Evolutionary conservation across 2,888 invertebrate species (phyloP), one percentile per base, ranked within the genome.

Genomic region (Toxonevra muliebris): DNA sequence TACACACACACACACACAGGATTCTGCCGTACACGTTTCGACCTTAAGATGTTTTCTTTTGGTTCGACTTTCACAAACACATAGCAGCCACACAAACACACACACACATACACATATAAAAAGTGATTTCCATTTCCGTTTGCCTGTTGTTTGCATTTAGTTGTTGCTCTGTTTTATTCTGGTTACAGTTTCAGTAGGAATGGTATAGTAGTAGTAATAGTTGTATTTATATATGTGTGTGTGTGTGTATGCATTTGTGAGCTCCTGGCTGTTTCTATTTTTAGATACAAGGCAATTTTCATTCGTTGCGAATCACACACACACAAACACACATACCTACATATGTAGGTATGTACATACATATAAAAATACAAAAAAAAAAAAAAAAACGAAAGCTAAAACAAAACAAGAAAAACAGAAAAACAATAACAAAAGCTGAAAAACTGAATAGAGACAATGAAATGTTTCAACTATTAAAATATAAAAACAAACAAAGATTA

Each of bases 241-340:
- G 19, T n/a, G 19, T n/a, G 17, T 59, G 43, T 41, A 12, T n/a
- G 15, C 40, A 11, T 62, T 13, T 53, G 43, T 52, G 53, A 65
- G 65, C 68, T 58, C 41, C 59, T 52, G 68, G 61, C 42, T 54
- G 53, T 19, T 58, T 61, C 68, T 69, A 69, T 65, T 69, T 69
- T 65, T 69, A 69, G 58, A 45, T 45, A 41, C 61, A 60, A 20
- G 41, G 17, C 20, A 9, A 3, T 15, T 52, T 50, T 40, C 11
- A 40, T 11, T 13, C 12, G 8, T 61, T 50, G 50, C 50, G 50
- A n/a, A 15, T 30, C 50, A 60, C 30, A 15, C 30, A n/a, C 30
- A 50, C 13, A 20, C 10, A 8, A 15, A 10, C 30, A 48, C 15
- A 57, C n/a, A 7, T 7, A 30, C 3, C 30, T 30, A 30, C 30